phyloP scores from a whole-genome alignment of 2,888 invertebrate species.

The Arctia plantaginis region DNA sequence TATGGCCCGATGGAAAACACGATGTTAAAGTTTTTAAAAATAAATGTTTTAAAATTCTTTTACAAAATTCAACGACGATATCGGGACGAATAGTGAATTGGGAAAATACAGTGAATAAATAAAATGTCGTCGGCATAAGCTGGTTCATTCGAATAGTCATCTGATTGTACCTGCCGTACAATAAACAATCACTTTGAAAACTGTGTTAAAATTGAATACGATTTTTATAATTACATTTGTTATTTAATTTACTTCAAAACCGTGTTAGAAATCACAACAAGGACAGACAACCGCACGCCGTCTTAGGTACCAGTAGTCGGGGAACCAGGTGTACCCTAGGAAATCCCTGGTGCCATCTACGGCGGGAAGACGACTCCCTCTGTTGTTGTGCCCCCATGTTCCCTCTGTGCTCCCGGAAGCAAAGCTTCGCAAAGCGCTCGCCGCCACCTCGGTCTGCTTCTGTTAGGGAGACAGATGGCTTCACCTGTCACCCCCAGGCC shows the following conservation, averaged over 20 bases:
- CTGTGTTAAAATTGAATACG: constrained; percentile 25
- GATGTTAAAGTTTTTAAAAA: constrained; percentile 2
- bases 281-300: no score
- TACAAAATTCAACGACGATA: constrained; percentile 31
- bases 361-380: no score
- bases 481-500: no score
- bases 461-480: no score
- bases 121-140: constrained; percentile 62
- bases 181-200: constrained; percentile 44
- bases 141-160: constrained; percentile 60
- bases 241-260: constrained; percentile 12
- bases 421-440: no score
- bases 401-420: no score
- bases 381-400: no score
- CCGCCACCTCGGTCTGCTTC: no score
- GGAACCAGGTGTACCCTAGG: no score
- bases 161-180: constrained; percentile 60
- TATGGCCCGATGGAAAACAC: background rate
- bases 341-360: no score
- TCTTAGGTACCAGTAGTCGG: no score
- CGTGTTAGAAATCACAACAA: no score
- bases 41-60: constrained; percentile 23
- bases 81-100: constrained; percentile 44
- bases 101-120: constrained; percentile 59
- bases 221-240: constrained; percentile 25